Percentiles rank a stretch among this genome's conserved stretches.
These are phyloP conservation scores for Eulemur albifrons DNA, from an alignment of 2,797 vertebrate species.

Conservation along the genomic window DNA sequence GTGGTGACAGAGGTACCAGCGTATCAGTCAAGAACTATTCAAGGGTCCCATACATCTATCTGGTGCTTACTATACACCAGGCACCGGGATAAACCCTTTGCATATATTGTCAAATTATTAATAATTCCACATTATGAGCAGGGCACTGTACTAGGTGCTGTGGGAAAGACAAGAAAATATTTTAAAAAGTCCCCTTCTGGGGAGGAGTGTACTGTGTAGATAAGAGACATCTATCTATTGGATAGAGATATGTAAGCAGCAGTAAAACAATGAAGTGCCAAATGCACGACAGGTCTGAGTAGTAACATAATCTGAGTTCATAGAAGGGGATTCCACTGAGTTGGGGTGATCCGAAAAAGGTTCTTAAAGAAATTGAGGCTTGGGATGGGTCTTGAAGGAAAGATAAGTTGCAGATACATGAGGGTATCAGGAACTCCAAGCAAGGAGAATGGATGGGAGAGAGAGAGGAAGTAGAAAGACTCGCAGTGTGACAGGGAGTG, in stretches of 20 bases:
- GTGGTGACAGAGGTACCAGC: not conserved
- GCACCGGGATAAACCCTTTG: not conserved
- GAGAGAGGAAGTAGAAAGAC: not conserved
- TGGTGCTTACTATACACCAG: not conserved
- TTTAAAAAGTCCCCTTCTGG: not conserved
- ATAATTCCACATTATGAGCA: not conserved
- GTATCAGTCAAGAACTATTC: not conserved
- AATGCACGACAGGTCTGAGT: not conserved
- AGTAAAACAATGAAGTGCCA: not conserved
- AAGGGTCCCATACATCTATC: not conserved
- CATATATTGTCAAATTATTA: not conserved
- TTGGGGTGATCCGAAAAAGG: not conserved
- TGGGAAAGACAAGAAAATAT: not conserved
- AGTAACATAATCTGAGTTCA: not conserved
- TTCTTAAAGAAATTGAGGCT: slow-evolving; percentile 24
- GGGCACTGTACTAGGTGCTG: not conserved
- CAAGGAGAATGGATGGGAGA: not conserved
- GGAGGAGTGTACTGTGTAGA: not conserved
- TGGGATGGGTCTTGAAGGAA: not conserved
- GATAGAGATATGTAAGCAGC: not conserved
- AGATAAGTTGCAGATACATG: not conserved
- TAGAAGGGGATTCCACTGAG: not conserved
- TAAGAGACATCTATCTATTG: not conserved
- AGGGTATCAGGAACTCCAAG: not conserved
- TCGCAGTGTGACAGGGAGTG: not conserved